phyloP scores from a whole-genome alignment of 2,888 invertebrate species.

The Halictus ligatus region DNA sequence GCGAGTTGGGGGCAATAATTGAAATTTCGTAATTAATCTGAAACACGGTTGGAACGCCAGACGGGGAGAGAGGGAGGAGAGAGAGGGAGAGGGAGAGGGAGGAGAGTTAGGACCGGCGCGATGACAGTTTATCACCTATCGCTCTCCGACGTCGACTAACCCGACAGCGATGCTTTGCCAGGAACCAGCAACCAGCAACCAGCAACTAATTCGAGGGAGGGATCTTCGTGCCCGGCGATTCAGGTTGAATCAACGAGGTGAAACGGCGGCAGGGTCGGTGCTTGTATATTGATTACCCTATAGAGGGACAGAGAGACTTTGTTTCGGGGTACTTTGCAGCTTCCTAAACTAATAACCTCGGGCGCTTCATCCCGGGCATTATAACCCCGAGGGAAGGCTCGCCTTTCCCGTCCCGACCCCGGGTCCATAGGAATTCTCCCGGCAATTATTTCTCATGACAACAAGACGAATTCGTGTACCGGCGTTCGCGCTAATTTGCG shows the following conservation, averaged over 20 bases:
- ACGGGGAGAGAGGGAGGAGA: not conserved
- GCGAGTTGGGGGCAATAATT: not conserved
- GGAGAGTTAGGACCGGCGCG: not conserved
- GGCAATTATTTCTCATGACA: constrained; percentile 73
- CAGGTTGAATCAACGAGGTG: constrained; percentile 59
- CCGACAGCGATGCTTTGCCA: constrained; percentile 48
- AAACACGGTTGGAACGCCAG: constrained; percentile 11
- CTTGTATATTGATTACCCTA: constrained; percentile 81
- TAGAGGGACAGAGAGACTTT: constrained; percentile 73
- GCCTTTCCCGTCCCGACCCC: constrained; percentile 39
- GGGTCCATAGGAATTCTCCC: constrained; percentile 60
- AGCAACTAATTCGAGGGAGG: constrained; percentile 55
- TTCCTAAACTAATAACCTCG: constrained; percentile 81
- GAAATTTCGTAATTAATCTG: constrained; percentile 46
- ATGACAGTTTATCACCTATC: constrained; percentile 57
- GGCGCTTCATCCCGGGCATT: constrained; percentile 73
- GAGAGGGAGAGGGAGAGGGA: not conserved
- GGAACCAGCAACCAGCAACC: not conserved
- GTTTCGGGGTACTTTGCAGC: constrained; percentile 77
- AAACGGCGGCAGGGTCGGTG: constrained; percentile 71
- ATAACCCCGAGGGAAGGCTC: constrained; percentile 68
- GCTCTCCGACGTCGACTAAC: constrained; percentile 50
- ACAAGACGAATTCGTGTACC: constrained; percentile 70
- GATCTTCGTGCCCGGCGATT: constrained; percentile 46
- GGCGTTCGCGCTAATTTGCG: constrained; percentile 65